These are phyloP conservation scores for Heliangelus exortis DNA, from an alignment of 2,797 vertebrate genomes.

Conservation along the genomic window DNA sequence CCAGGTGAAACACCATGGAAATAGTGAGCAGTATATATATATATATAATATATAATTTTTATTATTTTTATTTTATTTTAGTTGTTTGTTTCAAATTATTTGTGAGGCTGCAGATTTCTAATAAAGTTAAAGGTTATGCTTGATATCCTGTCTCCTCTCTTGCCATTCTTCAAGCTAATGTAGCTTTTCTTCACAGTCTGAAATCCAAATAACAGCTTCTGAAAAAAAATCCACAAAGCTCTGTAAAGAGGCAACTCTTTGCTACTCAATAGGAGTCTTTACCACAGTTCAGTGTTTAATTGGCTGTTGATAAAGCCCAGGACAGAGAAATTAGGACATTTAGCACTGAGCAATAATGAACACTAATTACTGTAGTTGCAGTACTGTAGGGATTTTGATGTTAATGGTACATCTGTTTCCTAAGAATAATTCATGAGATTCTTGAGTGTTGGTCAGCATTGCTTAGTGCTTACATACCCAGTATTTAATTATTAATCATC, in stretches of 20 bases:
- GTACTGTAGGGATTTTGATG: not conserved
- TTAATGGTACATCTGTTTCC: not conserved
- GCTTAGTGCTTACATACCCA: not conserved
- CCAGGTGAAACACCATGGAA: conserved; percentile 50
- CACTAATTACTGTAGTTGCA: not conserved
- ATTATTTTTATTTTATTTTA: not conserved
- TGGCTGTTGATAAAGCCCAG: not conserved
- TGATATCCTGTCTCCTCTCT: not conserved
- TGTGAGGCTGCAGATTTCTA: not conserved
- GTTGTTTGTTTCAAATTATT: not conserved
- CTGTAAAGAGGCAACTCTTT: not conserved
- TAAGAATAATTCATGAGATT: conserved; percentile 27
- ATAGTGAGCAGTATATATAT: not conserved
- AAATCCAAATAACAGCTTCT: not conserved
- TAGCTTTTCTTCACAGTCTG: not conserved
- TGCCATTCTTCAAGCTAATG: not conserved
- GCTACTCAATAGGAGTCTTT: not conserved
- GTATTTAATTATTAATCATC: not conserved
- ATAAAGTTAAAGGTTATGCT: not conserved
- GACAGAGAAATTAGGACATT: not conserved
- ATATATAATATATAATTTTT: no score
- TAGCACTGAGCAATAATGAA: not conserved
- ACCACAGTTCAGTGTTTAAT: conserved; percentile 43
- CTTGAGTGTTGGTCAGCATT: not conserved
- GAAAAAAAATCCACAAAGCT: not conserved